Evolutionary conservation across 2,888 invertebrate genomes (phyloP).

Genomic region (Ditula angustiorana): DNA sequence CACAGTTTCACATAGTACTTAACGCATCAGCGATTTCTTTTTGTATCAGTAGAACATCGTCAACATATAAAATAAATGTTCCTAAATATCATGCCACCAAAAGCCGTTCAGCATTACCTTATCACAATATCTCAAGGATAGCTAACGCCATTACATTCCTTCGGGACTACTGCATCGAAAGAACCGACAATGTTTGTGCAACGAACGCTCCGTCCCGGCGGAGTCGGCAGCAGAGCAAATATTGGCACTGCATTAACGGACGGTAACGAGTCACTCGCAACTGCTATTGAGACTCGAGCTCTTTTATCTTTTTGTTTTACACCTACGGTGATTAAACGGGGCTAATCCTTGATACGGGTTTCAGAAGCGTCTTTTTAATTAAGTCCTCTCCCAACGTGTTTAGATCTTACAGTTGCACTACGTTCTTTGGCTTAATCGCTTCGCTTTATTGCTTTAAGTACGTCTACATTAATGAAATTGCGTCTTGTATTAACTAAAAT

Average conservation of each 20-base stretch:
- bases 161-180: conserved; percentile 61
- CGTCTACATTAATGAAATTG: neutral
- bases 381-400: neutral
- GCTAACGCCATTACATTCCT: conserved; percentile 59
- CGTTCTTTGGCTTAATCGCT: neutral
- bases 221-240: conserved; percentile 69
- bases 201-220: conserved; percentile 55
- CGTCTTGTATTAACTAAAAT: neutral
- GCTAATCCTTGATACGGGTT: conserved; percentile 10
- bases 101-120: conserved; percentile 32
- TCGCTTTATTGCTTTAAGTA: neutral
- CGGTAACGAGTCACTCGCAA: conserved; percentile 69
- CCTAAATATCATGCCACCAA: conserved; percentile 19
- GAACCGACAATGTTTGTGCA: conserved; percentile 69
- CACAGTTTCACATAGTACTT: neutral
- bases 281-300: conserved; percentile 41
- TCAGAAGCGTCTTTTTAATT: conserved; percentile 6
- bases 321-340: conserved; percentile 31
- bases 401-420: neutral
- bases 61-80: neutral
- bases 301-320: conserved; percentile 31
- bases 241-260: conserved; percentile 76
- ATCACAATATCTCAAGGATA: conserved; percentile 44
- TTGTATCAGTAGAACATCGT: too few species aligned
- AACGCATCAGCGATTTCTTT: too few species aligned